Evolutionary conservation across 2,888 invertebrate genomes (phyloP).

Genomic region (Bhutanitis thaidina): DNA sequence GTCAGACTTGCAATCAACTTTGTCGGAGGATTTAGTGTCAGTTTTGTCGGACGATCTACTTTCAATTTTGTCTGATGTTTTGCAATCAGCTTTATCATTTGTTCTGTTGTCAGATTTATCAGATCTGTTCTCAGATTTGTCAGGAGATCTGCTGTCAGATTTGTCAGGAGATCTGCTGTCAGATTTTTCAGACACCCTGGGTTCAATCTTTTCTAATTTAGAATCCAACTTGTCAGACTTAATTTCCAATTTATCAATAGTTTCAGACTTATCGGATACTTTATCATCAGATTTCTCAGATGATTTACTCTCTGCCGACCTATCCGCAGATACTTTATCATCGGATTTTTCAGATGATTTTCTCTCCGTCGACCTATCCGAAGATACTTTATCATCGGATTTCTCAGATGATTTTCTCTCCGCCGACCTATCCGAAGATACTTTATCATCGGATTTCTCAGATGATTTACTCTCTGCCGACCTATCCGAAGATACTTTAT

Average conservation of each 20-base stretch:
- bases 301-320: slow-evolving; percentile 34
- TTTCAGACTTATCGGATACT: slow-evolving; percentile 25
- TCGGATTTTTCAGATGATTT: slow-evolving; percentile 29
- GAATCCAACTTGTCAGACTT: slow-evolving; percentile 34
- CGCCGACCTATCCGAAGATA: slow-evolving; percentile 28
- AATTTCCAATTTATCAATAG: slow-evolving; percentile 8
- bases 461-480: slow-evolving; percentile 33
- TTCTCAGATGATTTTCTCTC: slow-evolving; percentile 33
- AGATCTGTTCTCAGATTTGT: slow-evolving; percentile 25
- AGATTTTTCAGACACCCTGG: slow-evolving; percentile 16
- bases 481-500: too few species aligned
- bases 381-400: slow-evolving; percentile 25
- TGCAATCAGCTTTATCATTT: slow-evolving; percentile 23
- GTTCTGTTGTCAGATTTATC: slow-evolving; percentile 26
- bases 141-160: slow-evolving; percentile 25
- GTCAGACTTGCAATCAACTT: slow-evolving; percentile 17
- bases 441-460: slow-evolving; percentile 27
- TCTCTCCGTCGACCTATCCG: slow-evolving; percentile 37
- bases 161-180: slow-evolving; percentile 33
- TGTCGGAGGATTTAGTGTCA: slow-evolving; percentile 22
- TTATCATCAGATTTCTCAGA: slow-evolving; percentile 28
- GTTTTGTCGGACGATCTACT: slow-evolving; percentile 23
- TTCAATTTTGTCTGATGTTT: slow-evolving; percentile 1
- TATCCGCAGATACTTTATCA: slow-evolving; percentile 27
- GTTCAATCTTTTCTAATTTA: slow-evolving; percentile 24